Evolutionary conservation across 2,888 invertebrate genomes (phyloP), one percentile per base, ranked within the genome.

Genomic region (Apomyelois bistriatella): DNA sequence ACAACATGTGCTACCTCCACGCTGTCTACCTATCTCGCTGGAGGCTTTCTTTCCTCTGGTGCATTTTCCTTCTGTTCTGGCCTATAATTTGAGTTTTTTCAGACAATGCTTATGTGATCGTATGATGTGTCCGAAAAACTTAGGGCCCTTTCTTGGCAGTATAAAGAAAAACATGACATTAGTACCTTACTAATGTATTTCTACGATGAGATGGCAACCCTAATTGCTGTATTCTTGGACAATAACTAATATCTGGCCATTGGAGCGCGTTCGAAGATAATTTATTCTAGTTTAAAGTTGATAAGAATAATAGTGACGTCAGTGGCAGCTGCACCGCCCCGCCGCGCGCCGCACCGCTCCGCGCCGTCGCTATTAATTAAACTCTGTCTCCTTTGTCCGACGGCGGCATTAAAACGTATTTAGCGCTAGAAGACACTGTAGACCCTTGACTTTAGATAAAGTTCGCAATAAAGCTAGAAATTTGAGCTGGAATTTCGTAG

Each of bases 261-360:
- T 28, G 38, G 48, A 38, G 38, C 38, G 12, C 38, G 13, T 40
- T 41, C 15, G 32, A 53, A 49, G 51, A 52, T 53, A 56, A 58
- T 58, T 57, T 57, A 57, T 59, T 54, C 59, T 30, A 50, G 49
- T 50, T 55, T 38, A 52, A 53, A 54, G 53, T 59, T 53, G 54
- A 53, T 57, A 59, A 57, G 57, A 57, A 56, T 57, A 57, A 55
- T 57, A 57, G 59, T 57, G 54, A 49, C 56, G 48, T 53, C 49
- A 47, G 42, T 37, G 36, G 32, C 54, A 22, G 15, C 48, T 22
- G 22, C 22, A 2, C 22, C 22, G 22, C 22, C 5, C 17, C n/a
- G 22, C 41, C 47, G 7, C 37, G 4, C 17, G 37, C 51, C 17
- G n/a, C 12, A 5, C 42, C 7, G 17, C 35, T 2, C 38, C 54